These are phyloP conservation scores for Vulpes lagopus DNA, from an alignment of 2,113 vertebrate genomes.

Conservation along the genomic window DNA sequence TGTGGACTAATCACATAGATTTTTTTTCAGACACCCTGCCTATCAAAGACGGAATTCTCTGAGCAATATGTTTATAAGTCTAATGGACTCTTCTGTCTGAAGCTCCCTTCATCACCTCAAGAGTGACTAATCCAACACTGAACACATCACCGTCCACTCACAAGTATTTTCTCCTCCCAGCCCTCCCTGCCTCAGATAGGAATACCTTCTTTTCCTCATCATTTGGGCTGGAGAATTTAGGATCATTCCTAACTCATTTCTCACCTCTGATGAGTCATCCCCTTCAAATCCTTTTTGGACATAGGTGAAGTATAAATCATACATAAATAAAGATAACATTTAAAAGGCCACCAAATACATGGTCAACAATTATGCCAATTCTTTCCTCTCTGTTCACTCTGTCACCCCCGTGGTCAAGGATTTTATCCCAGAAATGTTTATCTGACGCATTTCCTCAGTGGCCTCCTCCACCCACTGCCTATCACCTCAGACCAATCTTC, in stretches of 20 bases:
- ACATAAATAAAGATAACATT: not conserved
- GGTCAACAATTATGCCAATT: too few relatives aligned
- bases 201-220: not conserved
- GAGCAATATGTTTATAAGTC: constrained; percentile 46
- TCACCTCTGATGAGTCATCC: not conserved
- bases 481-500: not conserved
- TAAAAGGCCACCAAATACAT: not conserved
- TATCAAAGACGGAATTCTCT: constrained; percentile 60
- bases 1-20: constrained; percentile 45
- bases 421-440: not conserved
- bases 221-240: not conserved
- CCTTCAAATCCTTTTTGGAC: not conserved
- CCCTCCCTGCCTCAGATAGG: constrained; percentile 40
- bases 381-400: not conserved
- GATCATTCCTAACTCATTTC: not conserved
- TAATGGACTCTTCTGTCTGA: constrained; percentile 12
- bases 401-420: not conserved
- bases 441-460: not conserved
- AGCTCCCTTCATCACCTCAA: constrained; percentile 50
- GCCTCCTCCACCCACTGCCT: not conserved
- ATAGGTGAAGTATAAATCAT: not conserved
- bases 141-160: constrained; percentile 32
- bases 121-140: constrained; percentile 47
- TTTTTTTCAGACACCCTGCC: constrained; percentile 49
- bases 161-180: constrained; percentile 31